Evolutionary conservation across 2,113 vertebrate genomes (phyloP).

Genomic region (Chaenocephalus aceratus): DNA sequence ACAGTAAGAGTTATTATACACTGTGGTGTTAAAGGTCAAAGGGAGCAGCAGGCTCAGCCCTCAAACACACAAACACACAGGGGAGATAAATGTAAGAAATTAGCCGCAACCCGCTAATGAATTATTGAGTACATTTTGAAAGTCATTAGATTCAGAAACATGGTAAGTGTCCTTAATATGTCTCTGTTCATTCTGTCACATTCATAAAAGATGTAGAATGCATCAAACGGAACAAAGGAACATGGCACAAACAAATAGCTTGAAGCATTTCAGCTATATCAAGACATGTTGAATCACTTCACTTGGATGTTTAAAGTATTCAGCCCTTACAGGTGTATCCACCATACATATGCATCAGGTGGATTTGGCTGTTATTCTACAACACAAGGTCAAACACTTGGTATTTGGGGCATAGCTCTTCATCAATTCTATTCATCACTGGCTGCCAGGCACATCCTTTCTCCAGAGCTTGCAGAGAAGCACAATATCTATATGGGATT

Average conservation of each 20-base stretch:
- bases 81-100: slow-evolving; percentile 43
- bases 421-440: slow-evolving; percentile 58
- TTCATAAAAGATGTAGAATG: neutral
- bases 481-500: slow-evolving; percentile 61
- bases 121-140: neutral
- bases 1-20: slow-evolving; percentile 93
- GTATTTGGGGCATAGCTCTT: slow-evolving; percentile 47
- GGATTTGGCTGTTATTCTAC: slow-evolving; percentile 43
- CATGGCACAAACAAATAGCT: neutral
- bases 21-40: slow-evolving; percentile 82
- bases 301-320: slow-evolving; percentile 17
- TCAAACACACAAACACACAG: slow-evolving; percentile 50
- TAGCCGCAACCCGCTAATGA: slow-evolving; percentile 21
- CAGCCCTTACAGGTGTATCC: slow-evolving; percentile 22
- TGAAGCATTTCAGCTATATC: neutral
- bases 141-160: slow-evolving; percentile 3
- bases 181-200: neutral
- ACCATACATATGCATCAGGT: slow-evolving; percentile 41
- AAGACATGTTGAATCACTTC: slow-evolving; percentile 29
- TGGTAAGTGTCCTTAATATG: neutral
- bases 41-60: slow-evolving; percentile 69
- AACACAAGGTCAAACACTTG: slow-evolving; percentile 63
- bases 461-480: slow-evolving; percentile 30
- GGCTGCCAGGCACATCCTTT: slow-evolving; percentile 53
- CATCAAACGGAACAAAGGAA: neutral